Evolutionary conservation across 1,140 invertebrate genomes (phyloP).

Genomic region (Plectrocnemia conspersa): DNA sequence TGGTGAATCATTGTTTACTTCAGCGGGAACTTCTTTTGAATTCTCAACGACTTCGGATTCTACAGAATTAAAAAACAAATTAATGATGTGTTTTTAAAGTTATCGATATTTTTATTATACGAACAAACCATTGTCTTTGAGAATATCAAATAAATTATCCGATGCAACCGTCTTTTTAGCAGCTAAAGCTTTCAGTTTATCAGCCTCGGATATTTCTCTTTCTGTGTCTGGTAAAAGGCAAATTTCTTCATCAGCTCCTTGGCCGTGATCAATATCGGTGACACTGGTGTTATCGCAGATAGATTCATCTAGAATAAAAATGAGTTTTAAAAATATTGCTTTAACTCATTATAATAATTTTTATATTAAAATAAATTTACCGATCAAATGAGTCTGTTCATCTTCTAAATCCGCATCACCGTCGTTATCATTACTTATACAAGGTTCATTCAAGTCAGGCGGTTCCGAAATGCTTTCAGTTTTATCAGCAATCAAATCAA

Average conservation of each 20-base stretch:
- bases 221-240: conserved; percentile 57
- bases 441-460: no score
- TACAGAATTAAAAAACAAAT: conserved; percentile 21
- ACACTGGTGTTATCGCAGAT: conserved; percentile 21
- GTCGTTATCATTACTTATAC: no score
- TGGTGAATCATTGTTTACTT: conserved; percentile 10
- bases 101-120: not conserved
- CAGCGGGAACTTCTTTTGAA: conserved; percentile 21
- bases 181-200: conserved; percentile 52
- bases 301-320: conserved; percentile 13
- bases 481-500: no score
- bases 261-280: conserved; percentile 39
- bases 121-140: not conserved
- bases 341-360: conserved; percentile 15
- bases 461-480: no score
- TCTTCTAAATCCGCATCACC: no score
- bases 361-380: not conserved
- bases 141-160: not conserved
- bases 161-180: conserved; percentile 42
- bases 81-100: not conserved
- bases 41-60: conserved; percentile 35
- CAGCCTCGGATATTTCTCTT: conserved; percentile 57
- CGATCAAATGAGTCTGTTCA: conserved; percentile 6
- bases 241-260: conserved; percentile 55
- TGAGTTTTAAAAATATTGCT: not conserved